Percentiles rank a stretch among this genome's conserved stretches.
These are phyloP conservation scores for Chelonia mydas DNA, from an alignment of 2,797 vertebrate genomes.

Conservation along the genomic window DNA sequence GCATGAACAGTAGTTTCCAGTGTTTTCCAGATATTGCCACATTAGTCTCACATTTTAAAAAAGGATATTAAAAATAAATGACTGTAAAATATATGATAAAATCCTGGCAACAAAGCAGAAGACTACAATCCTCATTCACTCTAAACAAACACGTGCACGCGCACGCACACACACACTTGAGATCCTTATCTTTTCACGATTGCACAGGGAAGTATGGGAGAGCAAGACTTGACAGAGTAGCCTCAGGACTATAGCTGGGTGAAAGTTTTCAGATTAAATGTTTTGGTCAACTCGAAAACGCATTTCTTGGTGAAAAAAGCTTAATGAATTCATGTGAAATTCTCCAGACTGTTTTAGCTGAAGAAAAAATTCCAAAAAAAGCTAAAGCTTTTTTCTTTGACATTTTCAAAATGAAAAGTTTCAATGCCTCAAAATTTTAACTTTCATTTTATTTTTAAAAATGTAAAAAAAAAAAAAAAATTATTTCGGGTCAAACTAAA, in stretches of 20 bases:
- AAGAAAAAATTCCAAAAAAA: background rate
- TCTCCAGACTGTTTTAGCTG: background rate
- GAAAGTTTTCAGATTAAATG: background rate
- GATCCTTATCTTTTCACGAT: rapidly evolving
- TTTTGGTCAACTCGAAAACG: no score
- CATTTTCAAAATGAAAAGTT: background rate
- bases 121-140: background rate
- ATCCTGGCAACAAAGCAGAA: background rate
- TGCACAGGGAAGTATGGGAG: background rate
- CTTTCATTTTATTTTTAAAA: background rate
- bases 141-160: no score
- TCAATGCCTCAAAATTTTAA: background rate
- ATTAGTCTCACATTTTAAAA: background rate
- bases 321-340: background rate
- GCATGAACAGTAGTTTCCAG: background rate
- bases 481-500: background rate
- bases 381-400: background rate
- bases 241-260: background rate
- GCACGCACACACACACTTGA: background rate
- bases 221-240: background rate
- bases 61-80: background rate
- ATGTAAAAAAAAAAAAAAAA: background rate
- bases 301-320: no score
- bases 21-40: background rate
- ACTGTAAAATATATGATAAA: background rate